Evolutionary conservation across 1,140 invertebrate genomes (phyloP).

Genomic region (Saccostrea glomerata): DNA sequence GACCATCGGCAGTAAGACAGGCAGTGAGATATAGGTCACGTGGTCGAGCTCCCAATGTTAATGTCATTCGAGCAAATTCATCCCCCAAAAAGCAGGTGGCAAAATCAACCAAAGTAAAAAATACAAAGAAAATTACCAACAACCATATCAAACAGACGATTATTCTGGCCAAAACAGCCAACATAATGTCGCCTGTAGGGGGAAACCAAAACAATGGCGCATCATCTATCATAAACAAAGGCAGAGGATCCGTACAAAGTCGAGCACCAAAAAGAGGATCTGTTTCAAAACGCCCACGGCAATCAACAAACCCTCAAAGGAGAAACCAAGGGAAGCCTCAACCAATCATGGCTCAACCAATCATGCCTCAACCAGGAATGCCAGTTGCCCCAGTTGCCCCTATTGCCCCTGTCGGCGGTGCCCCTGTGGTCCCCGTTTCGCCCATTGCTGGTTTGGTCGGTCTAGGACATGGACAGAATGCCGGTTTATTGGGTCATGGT

Average conservation of each 20-base stretch:
- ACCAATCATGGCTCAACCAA: no score
- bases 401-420: no score
- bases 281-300: background rate
- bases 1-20: background rate
- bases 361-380: no score
- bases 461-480: background rate
- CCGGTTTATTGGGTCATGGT: background rate
- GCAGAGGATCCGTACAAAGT: background rate
- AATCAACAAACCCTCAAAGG: no score
- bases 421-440: no score
- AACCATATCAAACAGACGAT: slow-evolving; percentile 42
- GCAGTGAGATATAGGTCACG: background rate
- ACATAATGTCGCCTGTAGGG: slow-evolving; percentile 32
- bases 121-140: background rate
- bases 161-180: slow-evolving; percentile 42
- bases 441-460: background rate
- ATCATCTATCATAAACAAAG: slow-evolving; percentile 25
- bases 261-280: background rate
- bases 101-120: background rate
- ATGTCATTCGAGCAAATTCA: background rate
- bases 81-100: background rate
- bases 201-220: slow-evolving; percentile 28
- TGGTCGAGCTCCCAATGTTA: background rate
- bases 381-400: no score
- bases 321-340: no score